These are phyloP conservation scores for Poecilia gillii DNA, from an alignment of 2,797 vertebrate genomes.

Conservation along the genomic window DNA sequence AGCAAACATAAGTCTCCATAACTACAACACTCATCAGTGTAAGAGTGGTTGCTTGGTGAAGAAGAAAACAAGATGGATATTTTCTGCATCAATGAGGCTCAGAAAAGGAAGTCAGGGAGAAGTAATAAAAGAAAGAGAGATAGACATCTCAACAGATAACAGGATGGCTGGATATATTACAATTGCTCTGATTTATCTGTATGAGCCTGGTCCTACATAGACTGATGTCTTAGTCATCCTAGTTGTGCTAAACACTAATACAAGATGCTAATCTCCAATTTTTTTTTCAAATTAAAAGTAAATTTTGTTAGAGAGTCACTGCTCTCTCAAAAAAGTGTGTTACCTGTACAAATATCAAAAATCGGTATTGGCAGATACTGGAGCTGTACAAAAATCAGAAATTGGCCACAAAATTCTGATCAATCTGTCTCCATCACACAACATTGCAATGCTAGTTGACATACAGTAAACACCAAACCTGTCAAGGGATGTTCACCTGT, in stretches of 20 bases:
- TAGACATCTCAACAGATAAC: not conserved
- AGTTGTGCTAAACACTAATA: not conserved
- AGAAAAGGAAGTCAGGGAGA: not conserved
- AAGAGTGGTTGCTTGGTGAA: not conserved
- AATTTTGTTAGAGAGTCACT: not conserved
- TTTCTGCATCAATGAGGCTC: not conserved
- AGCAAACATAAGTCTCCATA: conserved; percentile 2
- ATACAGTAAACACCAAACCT: not conserved
- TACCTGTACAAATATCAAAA: not conserved
- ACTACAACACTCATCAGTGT: not conserved
- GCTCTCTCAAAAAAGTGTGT: not conserved
- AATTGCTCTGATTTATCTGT: not conserved
- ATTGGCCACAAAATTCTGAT: not conserved
- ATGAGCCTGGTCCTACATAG: not conserved
- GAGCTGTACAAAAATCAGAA: not conserved
- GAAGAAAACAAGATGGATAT: not conserved
- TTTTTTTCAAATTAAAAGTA: not conserved
- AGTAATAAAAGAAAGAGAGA: not conserved
- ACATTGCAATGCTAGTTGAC: not conserved
- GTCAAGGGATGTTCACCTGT: not conserved
- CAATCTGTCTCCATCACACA: not conserved
- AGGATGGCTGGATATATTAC: not conserved
- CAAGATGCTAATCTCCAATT: not conserved
- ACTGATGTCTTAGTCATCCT: not conserved
- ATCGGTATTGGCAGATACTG: not conserved